Evolutionary conservation across 2,797 vertebrate species (phyloP), one percentile per base, ranked within the genome.

Genomic region (Gymnocypris eckloni): DNA sequence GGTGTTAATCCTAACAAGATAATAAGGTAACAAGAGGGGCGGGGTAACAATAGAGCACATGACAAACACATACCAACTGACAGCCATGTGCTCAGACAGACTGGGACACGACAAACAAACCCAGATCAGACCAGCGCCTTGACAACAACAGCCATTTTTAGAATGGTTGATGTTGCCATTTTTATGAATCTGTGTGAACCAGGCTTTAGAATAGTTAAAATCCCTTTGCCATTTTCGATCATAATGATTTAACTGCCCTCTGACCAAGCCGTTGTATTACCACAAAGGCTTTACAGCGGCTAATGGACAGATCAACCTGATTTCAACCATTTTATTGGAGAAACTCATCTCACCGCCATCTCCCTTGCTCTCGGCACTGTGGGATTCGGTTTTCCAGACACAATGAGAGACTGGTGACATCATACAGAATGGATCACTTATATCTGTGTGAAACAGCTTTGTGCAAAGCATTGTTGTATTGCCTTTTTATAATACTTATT

Each of bases 351-450:
- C 33, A 86, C 45, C 10, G 52, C 56, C 52, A 79, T 80, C 76
- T 85, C 45, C 22, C 13, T 18, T 43, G 69, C 69, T 75, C 59
- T 82, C 10, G 2, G 66, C 41, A 52, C 50, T 61, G 59, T 84
- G 48, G 18, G 33, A 70, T 81, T 85, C 28, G 71, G 64, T 79
- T 85, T 75, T 83, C 39, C 28, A 82, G 28, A 45, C 70, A 88
- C 85, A 88, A 83, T 80, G 18, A 66, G 79, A 50, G 69, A 82
- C 78, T 79, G 85, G 84, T 83, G 81, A 83, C 79, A 71, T 85
- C 73, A 85, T 70, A 82, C 28, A 48, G 79, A 78, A 85, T 85
- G 16, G 67, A 73, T 85, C 61, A 39, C 79, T 89, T 83, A 71
- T 83, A 83, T 88, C 79, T 86, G 37, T 82, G 59, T 79, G 81